These are phyloP conservation scores for Argopecten irradians DNA, from an alignment of 1,140 invertebrate genomes.

Conservation along the genomic window DNA sequence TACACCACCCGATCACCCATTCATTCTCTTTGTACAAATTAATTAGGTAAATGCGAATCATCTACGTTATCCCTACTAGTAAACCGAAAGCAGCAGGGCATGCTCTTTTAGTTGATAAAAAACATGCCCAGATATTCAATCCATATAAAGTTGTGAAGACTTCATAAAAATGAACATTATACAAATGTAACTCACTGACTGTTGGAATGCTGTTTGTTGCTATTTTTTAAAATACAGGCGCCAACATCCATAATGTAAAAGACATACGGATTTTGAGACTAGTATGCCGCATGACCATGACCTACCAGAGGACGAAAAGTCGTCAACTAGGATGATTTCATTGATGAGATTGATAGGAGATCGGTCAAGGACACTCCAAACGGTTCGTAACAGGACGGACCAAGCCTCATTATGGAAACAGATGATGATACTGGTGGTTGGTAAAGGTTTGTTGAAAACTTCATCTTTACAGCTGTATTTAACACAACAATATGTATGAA, in stretches of 20 bases:
- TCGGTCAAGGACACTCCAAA: slow-evolving; percentile 91
- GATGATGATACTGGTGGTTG: slow-evolving; percentile 90
- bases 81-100: too few relatives aligned
- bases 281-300: not conserved
- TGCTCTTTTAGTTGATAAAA: too few relatives aligned
- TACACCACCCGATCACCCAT: too few relatives aligned
- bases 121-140: too few relatives aligned
- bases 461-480: slow-evolving; percentile 50
- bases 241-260: not conserved
- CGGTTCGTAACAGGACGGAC: slow-evolving; percentile 88
- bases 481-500: not conserved
- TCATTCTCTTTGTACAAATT: too few relatives aligned
- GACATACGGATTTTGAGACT: not conserved
- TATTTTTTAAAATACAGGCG: not conserved
- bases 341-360: slow-evolving; percentile 88
- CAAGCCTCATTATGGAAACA: slow-evolving; percentile 91
- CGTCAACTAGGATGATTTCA: slow-evolving; percentile 94
- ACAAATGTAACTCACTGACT: not conserved
- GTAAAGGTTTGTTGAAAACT: not conserved
- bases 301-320: slow-evolving; percentile 97
- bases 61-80: too few relatives aligned
- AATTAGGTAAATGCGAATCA: too few relatives aligned
- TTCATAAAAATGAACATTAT: too few relatives aligned
- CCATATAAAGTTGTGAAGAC: too few relatives aligned
- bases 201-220: not conserved